Evolutionary conservation across 2,113 vertebrate species (phyloP).

Genomic region (Nibea coibor): DNA sequence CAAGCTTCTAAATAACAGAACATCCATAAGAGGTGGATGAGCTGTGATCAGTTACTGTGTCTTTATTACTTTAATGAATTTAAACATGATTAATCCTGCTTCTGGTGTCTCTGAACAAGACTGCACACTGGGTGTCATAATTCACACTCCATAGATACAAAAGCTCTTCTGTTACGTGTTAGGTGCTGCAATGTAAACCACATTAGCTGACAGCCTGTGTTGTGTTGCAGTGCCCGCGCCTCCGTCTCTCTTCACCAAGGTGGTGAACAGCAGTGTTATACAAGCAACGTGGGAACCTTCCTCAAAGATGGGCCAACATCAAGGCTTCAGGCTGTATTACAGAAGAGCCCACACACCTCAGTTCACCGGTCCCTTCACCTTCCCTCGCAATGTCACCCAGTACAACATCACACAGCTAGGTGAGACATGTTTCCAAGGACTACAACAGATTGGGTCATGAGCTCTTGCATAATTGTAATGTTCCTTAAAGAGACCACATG

Average conservation of each 20-base stretch:
- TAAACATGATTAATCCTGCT: neutral
- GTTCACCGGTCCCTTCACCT: slow-evolving; percentile 90
- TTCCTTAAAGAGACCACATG: neutral
- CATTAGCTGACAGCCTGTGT: neutral
- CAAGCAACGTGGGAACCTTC: slow-evolving; percentile 93
- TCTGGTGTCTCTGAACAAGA: neutral
- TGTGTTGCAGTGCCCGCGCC: slow-evolving; percentile 90
- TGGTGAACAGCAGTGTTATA: slow-evolving; percentile 89
- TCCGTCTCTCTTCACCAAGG: slow-evolving; percentile 89
- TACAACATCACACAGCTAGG: slow-evolving; percentile 94
- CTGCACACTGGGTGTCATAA: neutral
- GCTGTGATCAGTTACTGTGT: neutral
- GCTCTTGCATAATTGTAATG: neutral
- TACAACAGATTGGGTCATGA: neutral
- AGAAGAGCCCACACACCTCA: slow-evolving; percentile 87
- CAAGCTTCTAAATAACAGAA: neutral
- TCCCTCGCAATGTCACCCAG: slow-evolving; percentile 88
- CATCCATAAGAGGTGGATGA: neutral
- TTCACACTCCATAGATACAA: neutral
- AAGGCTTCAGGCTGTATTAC: slow-evolving; percentile 95
- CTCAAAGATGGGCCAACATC: slow-evolving; percentile 89
- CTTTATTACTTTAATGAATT: neutral
- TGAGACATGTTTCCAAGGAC: slow-evolving; percentile 76
- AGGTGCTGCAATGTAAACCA: neutral
- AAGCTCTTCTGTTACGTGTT: neutral